Percentiles rank a stretch among this genome's conserved stretches.
phyloP scores from a whole-genome alignment of 2,113 vertebrate genomes.

The Piaya cayana region DNA sequence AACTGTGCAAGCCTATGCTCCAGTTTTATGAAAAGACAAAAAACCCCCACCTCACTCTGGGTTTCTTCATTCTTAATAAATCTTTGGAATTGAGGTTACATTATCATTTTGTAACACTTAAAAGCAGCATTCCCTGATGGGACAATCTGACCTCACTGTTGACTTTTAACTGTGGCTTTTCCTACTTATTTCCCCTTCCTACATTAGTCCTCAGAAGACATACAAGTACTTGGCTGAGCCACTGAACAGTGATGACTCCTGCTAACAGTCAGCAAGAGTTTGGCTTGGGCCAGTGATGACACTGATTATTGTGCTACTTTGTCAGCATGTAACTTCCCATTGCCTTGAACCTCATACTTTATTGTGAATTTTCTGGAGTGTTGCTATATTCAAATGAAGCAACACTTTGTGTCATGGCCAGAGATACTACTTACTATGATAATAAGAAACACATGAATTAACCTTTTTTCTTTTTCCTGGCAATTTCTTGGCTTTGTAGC shows the following conservation, averaged over 20 bases:
- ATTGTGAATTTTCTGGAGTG: not conserved
- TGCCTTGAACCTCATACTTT: not conserved
- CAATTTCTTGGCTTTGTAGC: not conserved
- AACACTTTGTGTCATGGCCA: not conserved
- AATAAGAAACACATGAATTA: not conserved
- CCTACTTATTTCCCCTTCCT: not conserved
- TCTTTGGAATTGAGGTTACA: not conserved
- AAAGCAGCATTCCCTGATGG: not conserved
- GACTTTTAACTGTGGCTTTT: not conserved
- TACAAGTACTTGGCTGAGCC: rapidly evolving
- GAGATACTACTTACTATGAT: not conserved
- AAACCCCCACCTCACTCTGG: not conserved
- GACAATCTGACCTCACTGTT: not conserved
- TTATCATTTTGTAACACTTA: not conserved
- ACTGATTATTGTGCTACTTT: not conserved
- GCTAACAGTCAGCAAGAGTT: not conserved
- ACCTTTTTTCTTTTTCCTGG: not conserved
- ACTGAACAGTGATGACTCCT: not conserved
- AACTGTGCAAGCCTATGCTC: not conserved
- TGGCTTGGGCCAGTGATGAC: not conserved
- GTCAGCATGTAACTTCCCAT: not conserved
- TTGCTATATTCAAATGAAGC: not conserved
- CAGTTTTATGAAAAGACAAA: not conserved
- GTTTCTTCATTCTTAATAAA: not conserved
- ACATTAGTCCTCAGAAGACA: not conserved